These are phyloP conservation scores for Operophtera brumata DNA, from an alignment of 2,888 invertebrate species.

Conservation along the genomic window DNA sequence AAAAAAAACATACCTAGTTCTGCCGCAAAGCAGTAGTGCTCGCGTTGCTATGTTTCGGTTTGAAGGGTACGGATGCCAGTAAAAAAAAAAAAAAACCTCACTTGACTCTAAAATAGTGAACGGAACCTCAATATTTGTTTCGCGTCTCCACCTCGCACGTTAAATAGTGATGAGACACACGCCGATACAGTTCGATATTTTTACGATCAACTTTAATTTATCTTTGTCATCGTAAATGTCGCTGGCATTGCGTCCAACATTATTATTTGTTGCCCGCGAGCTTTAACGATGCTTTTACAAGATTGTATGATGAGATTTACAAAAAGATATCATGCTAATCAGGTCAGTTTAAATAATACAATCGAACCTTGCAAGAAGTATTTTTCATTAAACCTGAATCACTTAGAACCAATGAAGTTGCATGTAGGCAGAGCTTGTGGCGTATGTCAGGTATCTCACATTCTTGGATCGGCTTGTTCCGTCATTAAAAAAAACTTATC, in stretches of 20 bases:
- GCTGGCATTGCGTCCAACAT: conserved; percentile 53
- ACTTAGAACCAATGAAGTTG: no score
- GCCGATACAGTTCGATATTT: conserved; percentile 66
- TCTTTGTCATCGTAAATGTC: conserved; percentile 74
- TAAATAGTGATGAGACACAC: conserved; percentile 66
- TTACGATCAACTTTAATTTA: conserved; percentile 75
- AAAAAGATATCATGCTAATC: conserved; percentile 2
- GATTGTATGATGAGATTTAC: conserved; percentile 44
- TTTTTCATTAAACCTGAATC: no score
- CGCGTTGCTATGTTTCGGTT: no score
- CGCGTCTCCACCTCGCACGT: conserved; percentile 34
- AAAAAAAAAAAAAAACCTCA: no score
- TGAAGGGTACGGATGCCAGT: no score
- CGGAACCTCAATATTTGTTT: conserved; percentile 21
- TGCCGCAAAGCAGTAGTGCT: no score
- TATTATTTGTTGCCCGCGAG: conserved; percentile 67
- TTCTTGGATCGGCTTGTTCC: no score
- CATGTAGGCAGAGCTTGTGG: no score
- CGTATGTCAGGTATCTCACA: no score
- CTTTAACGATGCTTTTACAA: conserved; percentile 69
- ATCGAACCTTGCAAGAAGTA: background rate
- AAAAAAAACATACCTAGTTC: no score
- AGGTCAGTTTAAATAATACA: no score
- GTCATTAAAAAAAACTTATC: no score
- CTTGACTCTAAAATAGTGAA: background rate